Conservation (phyloP, 1,140 invertebrate genomes). For the Eupeodes corollae region DNA sequence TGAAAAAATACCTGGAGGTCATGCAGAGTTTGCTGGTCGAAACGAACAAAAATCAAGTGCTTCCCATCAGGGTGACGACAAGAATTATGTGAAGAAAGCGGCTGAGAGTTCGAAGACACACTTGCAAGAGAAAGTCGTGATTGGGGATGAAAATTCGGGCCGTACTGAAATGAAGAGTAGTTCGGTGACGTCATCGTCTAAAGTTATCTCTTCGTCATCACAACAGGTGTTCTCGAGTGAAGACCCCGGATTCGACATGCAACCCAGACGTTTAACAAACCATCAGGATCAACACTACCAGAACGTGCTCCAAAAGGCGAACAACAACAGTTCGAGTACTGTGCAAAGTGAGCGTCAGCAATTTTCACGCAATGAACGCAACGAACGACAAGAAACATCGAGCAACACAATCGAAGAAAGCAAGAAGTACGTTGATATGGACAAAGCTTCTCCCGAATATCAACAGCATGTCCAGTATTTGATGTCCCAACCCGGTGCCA, state of each 20-base stretch:
- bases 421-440: constrained; percentile 34
- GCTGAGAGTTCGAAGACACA: constrained; percentile 45
- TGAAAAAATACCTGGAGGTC: constrained; percentile 48
- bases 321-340: constrained; percentile 14
- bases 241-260: too few species aligned
- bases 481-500: constrained; percentile 31
- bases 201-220: constrained; percentile 27
- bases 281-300: constrained; percentile 10
- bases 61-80: constrained; percentile 49
- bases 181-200: constrained; percentile 23
- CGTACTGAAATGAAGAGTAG: constrained; percentile 32
- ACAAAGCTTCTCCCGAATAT: constrained; percentile 32
- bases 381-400: too few species aligned
- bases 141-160: constrained; percentile 39
- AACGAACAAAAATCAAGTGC: constrained; percentile 45
- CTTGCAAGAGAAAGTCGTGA: constrained; percentile 47
- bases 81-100: constrained; percentile 46
- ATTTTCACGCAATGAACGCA: too few species aligned
- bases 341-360: too few species aligned
- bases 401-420: constrained; percentile 21
- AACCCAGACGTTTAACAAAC: constrained; percentile 13
- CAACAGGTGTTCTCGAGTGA: too few species aligned
- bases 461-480: constrained; percentile 31
- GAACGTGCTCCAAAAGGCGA: constrained; percentile 1
- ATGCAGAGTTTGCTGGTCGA: constrained; percentile 45